phyloP scores from a whole-genome alignment of 2,113 vertebrate species.

The Rhynchomys soricoides region DNA sequence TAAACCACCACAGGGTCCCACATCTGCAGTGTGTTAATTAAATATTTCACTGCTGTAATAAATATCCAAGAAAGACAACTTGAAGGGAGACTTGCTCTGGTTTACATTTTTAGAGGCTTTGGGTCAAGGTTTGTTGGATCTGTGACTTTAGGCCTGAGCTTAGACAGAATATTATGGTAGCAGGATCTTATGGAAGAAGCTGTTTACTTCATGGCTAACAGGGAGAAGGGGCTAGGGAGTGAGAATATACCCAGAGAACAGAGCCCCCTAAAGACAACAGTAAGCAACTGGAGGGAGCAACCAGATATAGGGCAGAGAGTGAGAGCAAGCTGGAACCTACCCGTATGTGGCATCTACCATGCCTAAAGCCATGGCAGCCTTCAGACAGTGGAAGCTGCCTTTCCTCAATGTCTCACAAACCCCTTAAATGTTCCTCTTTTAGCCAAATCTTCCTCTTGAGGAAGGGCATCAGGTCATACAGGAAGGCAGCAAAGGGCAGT shows the following conservation, averaged over 20 bases:
- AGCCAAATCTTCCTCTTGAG: background rate
- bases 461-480: too few relatives aligned
- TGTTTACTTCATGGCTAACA: background rate
- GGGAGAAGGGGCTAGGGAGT: too few relatives aligned
- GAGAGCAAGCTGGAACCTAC: background rate
- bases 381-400: background rate
- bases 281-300: background rate
- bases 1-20: background rate
- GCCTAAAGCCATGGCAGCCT: background rate
- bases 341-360: fast-evolving
- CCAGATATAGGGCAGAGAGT: background rate
- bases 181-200: background rate
- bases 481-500: background rate
- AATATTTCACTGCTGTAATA: background rate
- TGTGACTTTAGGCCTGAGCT: background rate
- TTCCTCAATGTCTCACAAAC: background rate
- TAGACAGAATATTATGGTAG: background rate
- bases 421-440: background rate
- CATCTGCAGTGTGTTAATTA: background rate
- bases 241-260: background rate
- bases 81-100: background rate
- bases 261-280: background rate
- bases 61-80: background rate
- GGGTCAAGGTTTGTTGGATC: background rate
- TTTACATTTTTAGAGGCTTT: background rate